Percentiles rank a stretch among this genome's conserved stretches.
phyloP scores from a whole-genome alignment of 2,797 vertebrate genomes.

The Antrozous pallidus region DNA sequence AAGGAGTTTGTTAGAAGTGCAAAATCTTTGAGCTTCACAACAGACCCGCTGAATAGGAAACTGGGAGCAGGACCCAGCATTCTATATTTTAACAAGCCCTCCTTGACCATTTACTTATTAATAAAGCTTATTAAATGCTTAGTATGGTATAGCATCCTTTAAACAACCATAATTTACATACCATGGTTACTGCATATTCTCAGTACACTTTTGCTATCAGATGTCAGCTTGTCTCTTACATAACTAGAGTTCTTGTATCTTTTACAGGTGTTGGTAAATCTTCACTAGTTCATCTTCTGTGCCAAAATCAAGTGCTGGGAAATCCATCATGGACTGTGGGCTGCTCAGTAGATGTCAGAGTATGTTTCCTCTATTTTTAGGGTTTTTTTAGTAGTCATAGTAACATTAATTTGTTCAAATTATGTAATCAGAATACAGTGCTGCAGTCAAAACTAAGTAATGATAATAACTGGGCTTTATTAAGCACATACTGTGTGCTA shows the following conservation, averaged over 20 bases:
- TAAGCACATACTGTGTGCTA: background rate
- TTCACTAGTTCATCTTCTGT: slow-evolving; percentile 95
- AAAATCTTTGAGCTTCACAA: background rate
- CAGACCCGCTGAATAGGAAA: background rate
- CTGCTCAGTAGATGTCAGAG: slow-evolving; percentile 97
- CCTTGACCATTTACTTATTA: background rate
- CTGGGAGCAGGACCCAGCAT: background rate
- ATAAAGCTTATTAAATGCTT: slow-evolving; percentile 2
- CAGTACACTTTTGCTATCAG: background rate
- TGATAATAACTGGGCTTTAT: slow-evolving; percentile 24
- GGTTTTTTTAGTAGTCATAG: slow-evolving; percentile 37
- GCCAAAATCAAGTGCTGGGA: slow-evolving; percentile 96
- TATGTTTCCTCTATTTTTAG: slow-evolving; percentile 78
- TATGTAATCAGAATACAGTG: background rate
- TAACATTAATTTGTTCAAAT: slow-evolving; percentile 15
- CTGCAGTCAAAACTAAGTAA: slow-evolving; percentile 28
- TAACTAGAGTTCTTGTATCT: slow-evolving; percentile 41
- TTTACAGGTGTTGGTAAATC: slow-evolving; percentile 96
- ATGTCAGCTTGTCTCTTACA: slow-evolving; percentile 5
- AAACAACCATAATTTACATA: background rate
- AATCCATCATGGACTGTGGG: slow-evolving; percentile 99
- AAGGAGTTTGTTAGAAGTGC: background rate
- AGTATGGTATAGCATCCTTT: background rate
- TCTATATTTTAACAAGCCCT: background rate
- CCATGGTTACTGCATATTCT: background rate